Conservation (phyloP, 2,113 vertebrate genomes). For the Phocoena phocoena region DNA sequence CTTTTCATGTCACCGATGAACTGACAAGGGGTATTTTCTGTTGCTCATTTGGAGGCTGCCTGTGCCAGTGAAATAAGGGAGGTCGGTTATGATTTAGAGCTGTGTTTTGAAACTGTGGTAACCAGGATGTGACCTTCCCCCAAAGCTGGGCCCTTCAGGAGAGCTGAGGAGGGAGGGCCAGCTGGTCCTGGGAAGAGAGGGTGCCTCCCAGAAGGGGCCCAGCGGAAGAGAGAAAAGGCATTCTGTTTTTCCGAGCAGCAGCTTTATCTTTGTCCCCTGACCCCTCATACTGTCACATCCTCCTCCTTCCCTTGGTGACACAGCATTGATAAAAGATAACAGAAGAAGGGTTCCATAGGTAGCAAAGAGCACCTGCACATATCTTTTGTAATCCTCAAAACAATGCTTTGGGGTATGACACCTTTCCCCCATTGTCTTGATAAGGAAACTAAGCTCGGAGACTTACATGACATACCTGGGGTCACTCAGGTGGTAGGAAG, state of each 20-base stretch:
- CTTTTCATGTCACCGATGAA: background rate
- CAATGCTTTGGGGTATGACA: background rate
- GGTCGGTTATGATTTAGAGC: background rate
- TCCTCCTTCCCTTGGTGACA: background rate
- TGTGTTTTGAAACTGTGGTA: background rate
- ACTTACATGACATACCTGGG: background rate
- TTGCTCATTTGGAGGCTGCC: background rate
- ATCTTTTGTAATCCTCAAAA: background rate
- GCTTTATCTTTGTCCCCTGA: background rate
- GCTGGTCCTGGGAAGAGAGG: background rate
- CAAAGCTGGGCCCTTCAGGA: background rate
- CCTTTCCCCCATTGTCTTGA: background rate
- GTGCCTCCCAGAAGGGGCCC: background rate
- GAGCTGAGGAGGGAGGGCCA: background rate
- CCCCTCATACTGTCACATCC: background rate
- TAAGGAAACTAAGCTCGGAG: background rate
- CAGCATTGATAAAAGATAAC: background rate
- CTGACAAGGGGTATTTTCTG: background rate
- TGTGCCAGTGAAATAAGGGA: background rate
- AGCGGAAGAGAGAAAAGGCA: background rate
- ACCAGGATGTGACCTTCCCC: background rate
- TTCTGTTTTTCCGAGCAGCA: background rate
- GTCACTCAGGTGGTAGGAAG: too few relatives aligned
- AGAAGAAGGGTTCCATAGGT: background rate
- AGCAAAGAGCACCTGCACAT: background rate